Base-by-base conservation (phyloP, 2,113 vertebrate genomes). In the Myiopsitta monachus region DNA sequence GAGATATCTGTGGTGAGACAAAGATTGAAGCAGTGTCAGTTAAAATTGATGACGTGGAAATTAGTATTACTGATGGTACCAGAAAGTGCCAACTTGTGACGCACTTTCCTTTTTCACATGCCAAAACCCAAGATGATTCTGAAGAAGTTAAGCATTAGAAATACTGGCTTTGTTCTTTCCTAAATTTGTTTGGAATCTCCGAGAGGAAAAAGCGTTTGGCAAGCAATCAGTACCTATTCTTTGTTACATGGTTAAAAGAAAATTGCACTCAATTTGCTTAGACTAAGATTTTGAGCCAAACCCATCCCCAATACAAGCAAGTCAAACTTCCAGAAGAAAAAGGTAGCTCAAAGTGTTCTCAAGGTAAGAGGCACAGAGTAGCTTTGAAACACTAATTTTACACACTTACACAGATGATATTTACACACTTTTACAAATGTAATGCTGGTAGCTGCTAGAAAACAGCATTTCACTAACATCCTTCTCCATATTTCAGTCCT, bases 41-140 rank as follows among this genome's bases (percentile, higher is more conserved):
- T 92, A 94, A 93, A 95, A 95, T 91, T 77, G 94, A 88, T 30
- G 22, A 95, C 62, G 91, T 63, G 73, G 91, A 96, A 96, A 91
- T 78, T 14, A 91, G 61, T 39, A 64, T 61, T 95, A 94, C 76
- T 63, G 83, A 93, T n/a, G 80, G 84, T 68, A 83, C 47, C 61
- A 88, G 52, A 68, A 90, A 95, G 73, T 44, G 87, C 92, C 92
- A 95, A 87, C 70, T 96, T 63, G 84, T 83, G 87, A 95, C 17
- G 41, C 83, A 91, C 72, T 87, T 89, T 81, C 74, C 80, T 87
- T 81, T 93, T 79, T 54, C 83, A 69, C 28, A 21, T 84, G 83
- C 92, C 95, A 93, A 96, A 92, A 72, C 26, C 69, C 39, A 89
- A 62, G 67, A 95, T 26, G 38, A 92, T 81, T 93, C 91, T 95